Base-by-base conservation (phyloP, 2,888 invertebrate species). In the Clitarchus hookeri region DNA sequence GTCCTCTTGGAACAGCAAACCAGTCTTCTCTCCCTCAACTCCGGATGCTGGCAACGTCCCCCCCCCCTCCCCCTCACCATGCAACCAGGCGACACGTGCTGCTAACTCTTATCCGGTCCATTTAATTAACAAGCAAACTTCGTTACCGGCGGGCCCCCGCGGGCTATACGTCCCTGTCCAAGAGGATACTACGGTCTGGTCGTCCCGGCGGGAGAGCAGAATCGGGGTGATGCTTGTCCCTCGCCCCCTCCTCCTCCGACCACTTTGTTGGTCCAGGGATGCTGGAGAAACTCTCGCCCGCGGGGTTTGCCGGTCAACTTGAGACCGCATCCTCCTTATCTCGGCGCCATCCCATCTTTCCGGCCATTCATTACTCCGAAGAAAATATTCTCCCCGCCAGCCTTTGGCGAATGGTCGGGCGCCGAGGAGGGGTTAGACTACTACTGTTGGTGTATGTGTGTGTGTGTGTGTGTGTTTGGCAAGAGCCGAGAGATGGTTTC, bases 271-370 rank as follows among this genome's bases (percentile, higher is more conserved):
- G 65, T 65, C 65, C 65, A n/a, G 23, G 23, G 65, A n/a, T 12
- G 65, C 65, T 65, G 65, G 65, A 65, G 19, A 65, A 48, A 48
- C 48, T 48, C 48, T 48, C 48, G 48, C 65, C 65, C 65, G 65
- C 19, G 65, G 23, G 65, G 65, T 65, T 65, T 65, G 65, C 65
- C 65, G 65, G 65, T 65, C 65, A 65, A 65, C 65, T 65, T 65
- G 65, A 65, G 65, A 65, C 65, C 65, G 65, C 65, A n/a, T n/a
- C 65, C 65, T 65, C 65, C 65, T 65, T 65, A 65, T 65, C 65
- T 65, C 48, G 48, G 65, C 65, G 65, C 48, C 48, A 48, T 48
- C 48, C 48, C 65, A 65, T 65, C 65, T 65, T n/a, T n/a, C 65
- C 65, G 65, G 65, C 23, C 65, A 65, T 65, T 65, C 65, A 65